Evolutionary conservation across 2,888 invertebrate species (phyloP), one percentile per base, ranked within the genome.

Genomic region (Protonemura montana): DNA sequence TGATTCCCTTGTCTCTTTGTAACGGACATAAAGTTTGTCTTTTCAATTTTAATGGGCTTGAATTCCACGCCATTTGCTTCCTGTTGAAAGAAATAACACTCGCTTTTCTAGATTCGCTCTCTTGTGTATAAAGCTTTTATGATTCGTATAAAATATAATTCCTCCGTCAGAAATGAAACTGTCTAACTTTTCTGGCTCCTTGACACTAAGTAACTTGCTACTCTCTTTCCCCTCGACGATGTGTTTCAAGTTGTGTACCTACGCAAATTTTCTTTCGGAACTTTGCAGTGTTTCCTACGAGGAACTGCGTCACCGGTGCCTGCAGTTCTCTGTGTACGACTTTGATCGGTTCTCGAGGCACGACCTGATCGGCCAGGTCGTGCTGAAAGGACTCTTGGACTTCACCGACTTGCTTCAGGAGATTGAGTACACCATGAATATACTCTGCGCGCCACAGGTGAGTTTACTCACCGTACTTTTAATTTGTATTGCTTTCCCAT

Each of bases 271-370:
- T 13, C 59, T 41, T 41, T 5, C 41, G 41, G n/a, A n/a, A n/a
- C 41, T 13, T 59, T 59, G 10, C 91, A 96, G 95, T 89, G 96
- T 97, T 0, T 93, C 94, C 0, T 96, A 95, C 90, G 95, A 95
- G 86, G 96, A 96, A 88, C 92, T 97, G 7, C 93, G 94, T 0
- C 94, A 95, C 88, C 93, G 96, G 85, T 95, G 95, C 90, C 92
- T 97, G 0, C 96, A 97, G 92, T 97, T 97, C 91, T 96, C 96
- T 3, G 95, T 97, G 7, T 97, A 97, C 90, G 97, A 97, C 91
- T 97, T 97, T 91, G 97, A 97, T 90, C 94, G 97, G 85, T 97
- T 97, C 92, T 97, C 97, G 35, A 93, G 97, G 0, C 97, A 97
- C 90, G 97, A 97, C 90, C 93, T 97, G 87, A 97, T 97, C 88